Evolutionary conservation across 1,140 invertebrate species (phyloP), one percentile per base, ranked within the genome.

Genomic region (Maconellicoccus hirsutus): DNA sequence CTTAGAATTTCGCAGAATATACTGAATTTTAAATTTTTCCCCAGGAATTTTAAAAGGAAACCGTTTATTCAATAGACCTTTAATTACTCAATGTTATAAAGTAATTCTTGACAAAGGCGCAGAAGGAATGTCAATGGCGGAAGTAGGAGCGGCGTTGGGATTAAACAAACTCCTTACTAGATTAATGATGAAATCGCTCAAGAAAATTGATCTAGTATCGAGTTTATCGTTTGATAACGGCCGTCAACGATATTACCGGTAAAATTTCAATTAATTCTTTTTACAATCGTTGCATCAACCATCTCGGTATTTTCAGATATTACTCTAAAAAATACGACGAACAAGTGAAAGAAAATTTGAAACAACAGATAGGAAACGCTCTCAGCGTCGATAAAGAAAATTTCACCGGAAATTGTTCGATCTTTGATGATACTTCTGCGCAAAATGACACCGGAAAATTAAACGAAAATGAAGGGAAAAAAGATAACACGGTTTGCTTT

Each of bases 171-270:
- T 86, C 0, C 81, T 84, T 38, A 76, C 82, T 1, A 75, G 85
- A 21, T 78, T 80, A 1, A 74, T 86, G 39, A 75, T 81, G 27
- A 77, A 82, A 27, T 82, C 83, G 74, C 74, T 86, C 6, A 74
- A 80, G 12, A 82, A 81, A 74, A 72, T 75, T 6, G 78, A 81
- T 29, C 75, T 82, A 29, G 79, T 82, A 27, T 79, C 80, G 10
- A 81, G 78, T 14, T 80, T 83, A 63, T 81, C 84, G 77, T 79
- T 81, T 69, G 84, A 86, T 72, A 76, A 81, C 10, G 84, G 84
- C 1, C 77, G 84, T 27, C 85, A 86, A 73, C 78, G 84, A 38
- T 77, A 80, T 39, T 78, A 78, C 38, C 80, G 79, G 76, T 82
- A 79, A 10, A 79, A 80, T 2, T 72, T 52, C n/a, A 16, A 8